A percentile compares a stretch with the other conserved stretches of the same genome.
These are phyloP conservation scores for Synanthedon vespiformis DNA, from an alignment of 2,888 invertebrate genomes.

Conservation along the genomic window DNA sequence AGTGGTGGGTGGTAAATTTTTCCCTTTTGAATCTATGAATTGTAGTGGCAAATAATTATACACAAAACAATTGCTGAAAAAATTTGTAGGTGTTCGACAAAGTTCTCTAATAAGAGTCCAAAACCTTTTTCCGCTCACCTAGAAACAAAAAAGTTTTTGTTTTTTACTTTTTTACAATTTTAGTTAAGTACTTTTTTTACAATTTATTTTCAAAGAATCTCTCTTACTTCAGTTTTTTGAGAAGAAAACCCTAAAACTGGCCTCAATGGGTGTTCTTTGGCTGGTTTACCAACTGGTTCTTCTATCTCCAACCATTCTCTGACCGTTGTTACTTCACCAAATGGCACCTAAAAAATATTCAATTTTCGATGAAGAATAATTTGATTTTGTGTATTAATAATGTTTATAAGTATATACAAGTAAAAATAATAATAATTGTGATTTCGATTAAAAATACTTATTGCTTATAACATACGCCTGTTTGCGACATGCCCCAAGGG, in stretches of 20 bases:
- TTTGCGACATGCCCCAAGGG: constrained; percentile 97
- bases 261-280: constrained; percentile 72
- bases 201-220: no score
- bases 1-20: constrained; percentile 82
- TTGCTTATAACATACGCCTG: not conserved
- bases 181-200: no score
- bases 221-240: constrained; percentile 25
- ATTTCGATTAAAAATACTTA: not conserved
- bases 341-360: constrained; percentile 71
- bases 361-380: no score
- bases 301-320: constrained; percentile 75
- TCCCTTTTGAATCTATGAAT: constrained; percentile 75
- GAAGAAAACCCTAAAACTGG: constrained; percentile 74
- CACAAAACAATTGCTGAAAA: constrained; percentile 78
- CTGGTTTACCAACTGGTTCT: constrained; percentile 73
- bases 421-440: not conserved
- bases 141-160: not conserved
- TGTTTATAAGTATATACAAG: not conserved
- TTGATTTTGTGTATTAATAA: no score
- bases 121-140: constrained; percentile 12
- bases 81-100: constrained; percentile 73
- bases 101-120: constrained; percentile 78
- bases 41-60: constrained; percentile 86
- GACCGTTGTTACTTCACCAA: constrained; percentile 80
- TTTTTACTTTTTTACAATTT: no score